Evolutionary conservation across 2,113 vertebrate genomes (phyloP), one percentile per base, ranked within the genome.

Genomic region (Chionodraco myersi): DNA sequence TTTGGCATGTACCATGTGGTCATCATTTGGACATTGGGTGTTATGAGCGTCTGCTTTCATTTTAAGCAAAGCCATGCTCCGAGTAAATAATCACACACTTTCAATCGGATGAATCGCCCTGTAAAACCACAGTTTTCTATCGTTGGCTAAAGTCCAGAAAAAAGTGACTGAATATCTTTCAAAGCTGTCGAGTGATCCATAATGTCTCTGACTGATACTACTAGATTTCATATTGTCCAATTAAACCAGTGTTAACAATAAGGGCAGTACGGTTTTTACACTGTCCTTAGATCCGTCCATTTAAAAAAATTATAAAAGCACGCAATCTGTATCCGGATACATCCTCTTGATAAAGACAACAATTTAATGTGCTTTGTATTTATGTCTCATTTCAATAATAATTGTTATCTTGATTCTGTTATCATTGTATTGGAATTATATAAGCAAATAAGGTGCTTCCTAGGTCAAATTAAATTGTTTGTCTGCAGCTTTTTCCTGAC

Each of bases 61-160:
- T 30, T 30, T 30, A 30, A 30, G 30, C 30, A 30, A 30, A 30
- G 30, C 30, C 30, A 30, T 30, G 30, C 30, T 4, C 30, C 30
- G 30, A 30, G 30, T 30, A 30, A 30, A 30, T 30, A 30, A 82
- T 86, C 59, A 71, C 45, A 77, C 54, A 59, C 36, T 80, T 79
- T 67, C 47, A 73, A 49, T 56, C 72, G 48, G 36, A 59, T 49
- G 52, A 86, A 30, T 36, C 12, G 41, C 58, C 64, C 70, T 67
- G 13, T 45, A 2, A 54, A 72, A 72, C 41, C 75, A 58, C 63
- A 53, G 71, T 34, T 62, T 54, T 79, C 63, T 73, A 70, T 65
- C 58, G 51, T 70, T 58, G 63, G 68, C 59, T 53, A 30, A 13
- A 47, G 14, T 30, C 30, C 30, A 30, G 30, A 30, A 30, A 30